phyloP scores from a whole-genome alignment of 2,113 vertebrate genomes.

The Coregonus clupeaformis region DNA sequence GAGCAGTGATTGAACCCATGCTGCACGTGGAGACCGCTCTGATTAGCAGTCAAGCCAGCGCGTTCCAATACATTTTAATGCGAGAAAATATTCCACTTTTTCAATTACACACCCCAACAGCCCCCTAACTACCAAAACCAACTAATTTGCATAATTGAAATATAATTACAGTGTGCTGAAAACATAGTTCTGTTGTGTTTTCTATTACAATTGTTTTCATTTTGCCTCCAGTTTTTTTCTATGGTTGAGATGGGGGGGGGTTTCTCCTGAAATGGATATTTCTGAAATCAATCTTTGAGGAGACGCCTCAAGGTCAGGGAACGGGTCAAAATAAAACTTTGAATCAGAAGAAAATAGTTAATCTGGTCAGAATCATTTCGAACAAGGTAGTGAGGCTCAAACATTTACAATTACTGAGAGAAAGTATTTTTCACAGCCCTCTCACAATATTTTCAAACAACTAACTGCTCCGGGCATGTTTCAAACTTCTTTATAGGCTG shows the following conservation, averaged over 20 bases:
- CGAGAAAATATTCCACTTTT: constrained; percentile 76
- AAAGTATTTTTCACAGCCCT: not conserved
- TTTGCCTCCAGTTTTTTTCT: constrained; percentile 28
- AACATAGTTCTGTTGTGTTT: constrained; percentile 67
- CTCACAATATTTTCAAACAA: not conserved
- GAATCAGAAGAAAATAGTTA: constrained; percentile 24
- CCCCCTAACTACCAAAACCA: constrained; percentile 76
- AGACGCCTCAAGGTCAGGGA: constrained; percentile 14
- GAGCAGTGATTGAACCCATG: constrained; percentile 58
- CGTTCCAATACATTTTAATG: constrained; percentile 72
- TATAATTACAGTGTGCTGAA: constrained; percentile 73
- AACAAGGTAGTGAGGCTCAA: constrained; percentile 5
- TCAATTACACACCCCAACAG: constrained; percentile 81
- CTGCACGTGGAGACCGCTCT: constrained; percentile 51
- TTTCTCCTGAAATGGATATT: not conserved
- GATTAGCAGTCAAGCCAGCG: constrained; percentile 70
- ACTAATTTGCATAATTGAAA: constrained; percentile 80
- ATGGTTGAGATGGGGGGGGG: not conserved
- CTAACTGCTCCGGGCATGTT: not conserved
- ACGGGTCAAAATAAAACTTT: constrained; percentile 39
- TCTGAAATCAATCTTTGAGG: constrained; percentile 48
- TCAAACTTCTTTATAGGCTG: not conserved
- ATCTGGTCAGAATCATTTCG: constrained; percentile 8
- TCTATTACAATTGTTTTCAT: constrained; percentile 38
- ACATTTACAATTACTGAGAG: not conserved